Base-by-base conservation (phyloP, 2,797 vertebrate genomes). In the Lepus townsendii region DNA sequence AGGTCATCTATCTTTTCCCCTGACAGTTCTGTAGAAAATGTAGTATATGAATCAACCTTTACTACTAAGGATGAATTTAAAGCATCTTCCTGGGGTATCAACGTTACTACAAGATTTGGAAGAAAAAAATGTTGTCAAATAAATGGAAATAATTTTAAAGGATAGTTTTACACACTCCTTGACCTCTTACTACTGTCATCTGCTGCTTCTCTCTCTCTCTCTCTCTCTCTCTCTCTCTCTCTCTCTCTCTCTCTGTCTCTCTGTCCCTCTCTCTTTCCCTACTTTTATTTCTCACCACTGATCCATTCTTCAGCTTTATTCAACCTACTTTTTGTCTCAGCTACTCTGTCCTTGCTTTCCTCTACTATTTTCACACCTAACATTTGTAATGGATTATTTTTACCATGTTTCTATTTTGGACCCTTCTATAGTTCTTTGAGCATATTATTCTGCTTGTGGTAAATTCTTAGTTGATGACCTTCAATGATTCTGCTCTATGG, bases 321-420 rank as follows among this genome's bases (percentile, higher is more conserved):
- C 19, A 47, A 69, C 65, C 42, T 66, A 19, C 8, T 86, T 26
- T 77, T 91, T 77, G n/a, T 57, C 65, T 75, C 38, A 50, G 50
- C 38, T 89, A 12, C 54, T 83, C 54, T 88, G 54, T 52, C 96
- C 42, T 90, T 89, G 66, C 88, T 68, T 95, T 96, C 52, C 24
- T 47, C 38, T 57, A 19, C 7, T 22, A 27, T 3, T 68, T 82
- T 50, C 80, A 86, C 47, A 77, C 5, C 42, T 80, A 35, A 83
- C 32, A 84, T 77, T 76, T 91, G n/a, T 72, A 19, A 16, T 79
- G 77, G 50, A 73, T 47, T 88, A 22, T 65, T 71, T 66, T n/a
- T 62, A 19, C 38, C 6, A 47, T 52, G 24, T 94, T 42, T 80
- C 54, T 95, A 69, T 14, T 71, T 69, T n/a, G 35, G 60, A 35